A percentile compares a stretch with the other conserved stretches of the same genome.
These are phyloP conservation scores for Oeneis ivallda DNA, from an alignment of 2,888 invertebrate species.

Conservation along the genomic window DNA sequence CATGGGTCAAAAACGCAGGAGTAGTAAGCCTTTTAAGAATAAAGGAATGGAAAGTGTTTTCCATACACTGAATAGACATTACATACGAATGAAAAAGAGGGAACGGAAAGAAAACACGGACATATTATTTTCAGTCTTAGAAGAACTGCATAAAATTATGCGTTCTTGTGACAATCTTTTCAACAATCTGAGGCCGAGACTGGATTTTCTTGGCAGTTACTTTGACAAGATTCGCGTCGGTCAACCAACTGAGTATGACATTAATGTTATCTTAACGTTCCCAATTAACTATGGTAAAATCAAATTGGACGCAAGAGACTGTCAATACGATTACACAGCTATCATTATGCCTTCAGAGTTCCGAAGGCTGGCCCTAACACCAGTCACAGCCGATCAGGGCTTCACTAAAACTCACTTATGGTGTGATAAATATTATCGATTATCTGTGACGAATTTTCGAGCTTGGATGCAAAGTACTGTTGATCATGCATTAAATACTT, in stretches of 20 bases:
- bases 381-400: conserved; percentile 50
- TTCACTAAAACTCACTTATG: conserved; percentile 55
- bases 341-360: conserved; percentile 62
- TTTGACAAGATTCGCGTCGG: conserved; percentile 63
- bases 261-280: conserved; percentile 57
- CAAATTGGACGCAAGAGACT: conserved; percentile 45
- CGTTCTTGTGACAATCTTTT: conserved; percentile 51
- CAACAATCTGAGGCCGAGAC: conserved; percentile 54
- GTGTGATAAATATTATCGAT: conserved; percentile 52
- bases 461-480: conserved; percentile 64
- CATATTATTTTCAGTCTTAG: conserved; percentile 52
- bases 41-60: conserved; percentile 52
- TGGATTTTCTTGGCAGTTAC: conserved; percentile 63
- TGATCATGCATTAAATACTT: conserved; percentile 50
- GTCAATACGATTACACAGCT: conserved; percentile 50
- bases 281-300: conserved; percentile 58
- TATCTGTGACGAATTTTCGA: conserved; percentile 51
- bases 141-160: conserved; percentile 53
- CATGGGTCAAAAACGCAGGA: conserved; percentile 11
- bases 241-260: conserved; percentile 61
- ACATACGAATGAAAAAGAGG: conserved; percentile 52
- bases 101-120: conserved; percentile 54
- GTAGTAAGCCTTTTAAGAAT: conserved; percentile 30
- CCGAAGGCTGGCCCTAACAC: conserved; percentile 53
- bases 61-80: conserved; percentile 50